Percentiles rank a stretch among this genome's conserved stretches.
These are phyloP conservation scores for Scomber japonicus DNA, from an alignment of 2,113 vertebrate species.

Conservation along the genomic window DNA sequence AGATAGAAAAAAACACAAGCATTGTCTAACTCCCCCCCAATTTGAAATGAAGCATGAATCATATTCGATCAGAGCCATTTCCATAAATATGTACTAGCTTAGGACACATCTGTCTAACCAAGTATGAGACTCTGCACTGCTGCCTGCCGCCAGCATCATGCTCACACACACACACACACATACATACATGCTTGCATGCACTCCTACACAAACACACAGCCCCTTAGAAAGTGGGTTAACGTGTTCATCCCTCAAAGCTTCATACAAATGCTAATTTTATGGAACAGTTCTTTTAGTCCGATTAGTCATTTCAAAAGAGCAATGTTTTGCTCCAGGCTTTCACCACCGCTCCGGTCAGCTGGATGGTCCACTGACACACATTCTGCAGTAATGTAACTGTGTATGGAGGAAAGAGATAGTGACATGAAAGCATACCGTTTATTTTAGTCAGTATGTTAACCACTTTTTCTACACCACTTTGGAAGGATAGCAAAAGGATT, in stretches of 20 bases:
- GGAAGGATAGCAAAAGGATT: background rate
- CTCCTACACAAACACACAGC: slow-evolving; percentile 19
- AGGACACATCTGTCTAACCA: slow-evolving; percentile 62
- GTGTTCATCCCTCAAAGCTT: slow-evolving; percentile 64
- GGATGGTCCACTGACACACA: slow-evolving; percentile 79
- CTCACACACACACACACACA: slow-evolving; percentile 24
- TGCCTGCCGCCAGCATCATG: slow-evolving; percentile 32
- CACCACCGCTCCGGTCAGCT: slow-evolving; percentile 46
- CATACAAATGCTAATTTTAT: slow-evolving; percentile 68
- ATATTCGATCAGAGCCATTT: slow-evolving; percentile 55
- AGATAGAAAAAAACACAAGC: slow-evolving; percentile 35
- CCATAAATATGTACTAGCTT: slow-evolving; percentile 57
- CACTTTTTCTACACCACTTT: slow-evolving; percentile 1
- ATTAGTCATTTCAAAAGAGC: slow-evolving; percentile 43
- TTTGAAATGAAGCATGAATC: slow-evolving; percentile 67
- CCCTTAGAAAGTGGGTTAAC: slow-evolving; percentile 68
- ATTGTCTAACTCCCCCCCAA: background rate
- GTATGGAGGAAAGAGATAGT: slow-evolving; percentile 9
- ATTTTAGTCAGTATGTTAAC: slow-evolving; percentile 6
- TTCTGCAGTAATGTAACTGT: slow-evolving; percentile 37
- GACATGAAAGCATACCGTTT: background rate
- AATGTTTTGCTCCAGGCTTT: slow-evolving; percentile 43
- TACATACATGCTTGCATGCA: slow-evolving; percentile 12
- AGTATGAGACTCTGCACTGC: slow-evolving; percentile 46
- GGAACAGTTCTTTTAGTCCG: slow-evolving; percentile 52